These are phyloP conservation scores for Lottia scabra DNA, from an alignment of 2,888 invertebrate genomes.

Conservation along the genomic window DNA sequence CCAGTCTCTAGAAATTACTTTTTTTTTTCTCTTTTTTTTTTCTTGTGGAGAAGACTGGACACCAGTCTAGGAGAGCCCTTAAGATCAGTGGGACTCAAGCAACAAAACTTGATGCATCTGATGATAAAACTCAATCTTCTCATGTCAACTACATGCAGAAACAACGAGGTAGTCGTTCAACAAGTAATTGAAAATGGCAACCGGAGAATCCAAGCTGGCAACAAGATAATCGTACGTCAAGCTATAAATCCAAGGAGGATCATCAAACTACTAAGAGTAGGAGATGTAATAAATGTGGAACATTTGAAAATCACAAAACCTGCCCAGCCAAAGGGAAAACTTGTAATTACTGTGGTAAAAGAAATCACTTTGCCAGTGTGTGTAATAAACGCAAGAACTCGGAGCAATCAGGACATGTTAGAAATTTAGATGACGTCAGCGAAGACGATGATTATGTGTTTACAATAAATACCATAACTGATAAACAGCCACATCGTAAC, in stretches of 20 bases:
- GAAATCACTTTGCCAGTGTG: constrained; percentile 16
- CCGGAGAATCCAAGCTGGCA: no score
- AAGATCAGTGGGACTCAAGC: constrained; percentile 15
- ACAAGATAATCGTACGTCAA: no score
- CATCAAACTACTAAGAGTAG: no score
- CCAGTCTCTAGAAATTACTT: no score
- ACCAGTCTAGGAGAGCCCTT: no score
- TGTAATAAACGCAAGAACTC: neutral
- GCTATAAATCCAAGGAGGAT: no score
- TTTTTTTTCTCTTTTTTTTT: no score
- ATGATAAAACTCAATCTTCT: no score
- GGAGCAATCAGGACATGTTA: constrained; percentile 19
- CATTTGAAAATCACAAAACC: constrained; percentile 3
- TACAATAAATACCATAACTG: neutral
- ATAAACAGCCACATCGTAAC: neutral
- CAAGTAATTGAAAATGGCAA: neutral
- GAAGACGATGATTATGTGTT: neutral
- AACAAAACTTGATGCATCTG: neutral
- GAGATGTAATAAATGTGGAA: constrained; percentile 20
- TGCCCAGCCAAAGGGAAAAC: constrained; percentile 14
- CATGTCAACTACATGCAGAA: no score
- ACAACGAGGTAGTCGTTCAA: constrained; percentile 1
- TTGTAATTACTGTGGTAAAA: neutral
- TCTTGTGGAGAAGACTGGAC: no score
- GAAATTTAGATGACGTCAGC: neutral